Conservation (phyloP, 2,888 invertebrate genomes). For the Polydrusus tereticollis region DNA sequence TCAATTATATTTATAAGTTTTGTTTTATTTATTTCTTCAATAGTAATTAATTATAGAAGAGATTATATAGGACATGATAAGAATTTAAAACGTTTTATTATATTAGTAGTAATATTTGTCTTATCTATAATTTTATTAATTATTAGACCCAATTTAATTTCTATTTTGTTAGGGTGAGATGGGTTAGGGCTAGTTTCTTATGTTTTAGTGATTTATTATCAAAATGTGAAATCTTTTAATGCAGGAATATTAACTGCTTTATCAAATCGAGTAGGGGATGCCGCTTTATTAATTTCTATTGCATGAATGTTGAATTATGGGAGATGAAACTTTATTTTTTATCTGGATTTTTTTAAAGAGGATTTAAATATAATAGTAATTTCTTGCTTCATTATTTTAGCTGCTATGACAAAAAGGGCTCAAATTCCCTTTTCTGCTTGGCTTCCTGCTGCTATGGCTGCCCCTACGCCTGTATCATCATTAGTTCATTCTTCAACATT, state of each 20-base stretch:
- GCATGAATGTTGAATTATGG: conserved; percentile 46
- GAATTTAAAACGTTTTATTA: too few relatives aligned
- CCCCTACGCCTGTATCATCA: conserved; percentile 75
- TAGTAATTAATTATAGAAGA: conserved; percentile 75
- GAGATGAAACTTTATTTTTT: conserved; percentile 41
- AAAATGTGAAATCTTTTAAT: conserved; percentile 77
- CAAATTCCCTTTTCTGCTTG: conserved; percentile 86
- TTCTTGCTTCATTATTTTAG: conserved; percentile 58
- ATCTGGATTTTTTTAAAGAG: conserved; percentile 35
- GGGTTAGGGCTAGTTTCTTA: conserved; percentile 80
- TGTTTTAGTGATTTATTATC: conserved; percentile 80
- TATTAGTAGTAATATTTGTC: too few relatives aligned
- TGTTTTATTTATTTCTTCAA: conserved; percentile 76
- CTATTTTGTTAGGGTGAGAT: conserved; percentile 79
- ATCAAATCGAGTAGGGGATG: conserved; percentile 82
- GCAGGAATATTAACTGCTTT: conserved; percentile 80
- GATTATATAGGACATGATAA: conserved; percentile 74
- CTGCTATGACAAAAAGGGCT: conserved; percentile 82
- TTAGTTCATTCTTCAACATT: conserved; percentile 59
- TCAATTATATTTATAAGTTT: conserved; percentile 75
- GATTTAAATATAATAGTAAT: conserved; percentile 29
- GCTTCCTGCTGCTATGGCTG: conserved; percentile 69
- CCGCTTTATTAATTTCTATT: conserved; percentile 71
- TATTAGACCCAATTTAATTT: conserved; percentile 42
- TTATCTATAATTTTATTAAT: conserved; percentile 63